phyloP scores from a whole-genome alignment of 2,797 vertebrate genomes.

The Synaphobranchus kaupii region DNA sequence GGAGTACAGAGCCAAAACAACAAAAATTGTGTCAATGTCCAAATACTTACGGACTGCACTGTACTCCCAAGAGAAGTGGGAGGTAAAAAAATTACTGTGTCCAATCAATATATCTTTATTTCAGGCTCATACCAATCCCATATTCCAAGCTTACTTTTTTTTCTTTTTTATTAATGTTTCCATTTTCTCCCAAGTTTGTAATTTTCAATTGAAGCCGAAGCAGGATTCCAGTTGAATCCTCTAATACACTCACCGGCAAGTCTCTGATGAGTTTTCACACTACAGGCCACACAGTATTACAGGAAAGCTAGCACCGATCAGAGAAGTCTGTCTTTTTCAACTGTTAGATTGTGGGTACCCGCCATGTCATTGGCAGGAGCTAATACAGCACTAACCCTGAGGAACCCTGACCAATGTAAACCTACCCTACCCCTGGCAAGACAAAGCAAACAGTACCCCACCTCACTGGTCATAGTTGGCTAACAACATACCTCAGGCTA shows the following conservation, averaged over 20 bases:
- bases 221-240: neutral
- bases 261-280: too few species aligned
- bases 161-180: neutral
- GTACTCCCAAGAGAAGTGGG: neutral
- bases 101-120: neutral
- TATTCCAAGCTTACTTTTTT: too few species aligned
- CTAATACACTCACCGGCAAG: neutral
- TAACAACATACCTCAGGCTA: neutral
- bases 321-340: neutral
- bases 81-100: neutral
- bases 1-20: too few species aligned
- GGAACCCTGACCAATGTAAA: neutral
- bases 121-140: neutral
- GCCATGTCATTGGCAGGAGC: neutral
- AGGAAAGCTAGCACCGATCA: too few species aligned
- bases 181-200: neutral
- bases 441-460: neutral
- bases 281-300: too few species aligned
- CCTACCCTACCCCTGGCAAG: too few species aligned
- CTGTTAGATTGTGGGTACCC: neutral
- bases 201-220: neutral
- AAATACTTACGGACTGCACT: too few species aligned
- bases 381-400: neutral
- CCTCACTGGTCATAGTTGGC: neutral
- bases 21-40: too few species aligned